Conservation (phyloP, 2,797 vertebrate species). For the Chromis chromis region DNA sequence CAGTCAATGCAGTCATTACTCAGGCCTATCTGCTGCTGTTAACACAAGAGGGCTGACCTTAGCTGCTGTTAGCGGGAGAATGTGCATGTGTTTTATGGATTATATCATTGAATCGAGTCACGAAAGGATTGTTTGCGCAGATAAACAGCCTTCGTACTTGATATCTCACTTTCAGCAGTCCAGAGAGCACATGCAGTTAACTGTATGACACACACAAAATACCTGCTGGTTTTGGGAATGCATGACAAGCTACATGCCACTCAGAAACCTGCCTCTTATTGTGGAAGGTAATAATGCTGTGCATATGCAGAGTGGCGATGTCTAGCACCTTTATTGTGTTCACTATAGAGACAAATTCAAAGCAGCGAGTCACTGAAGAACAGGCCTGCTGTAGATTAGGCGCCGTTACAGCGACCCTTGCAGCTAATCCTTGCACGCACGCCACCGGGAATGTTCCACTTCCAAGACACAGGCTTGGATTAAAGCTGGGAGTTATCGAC, state of each 20-base stretch:
- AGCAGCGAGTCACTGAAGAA: constrained; percentile 58
- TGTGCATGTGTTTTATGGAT: constrained; percentile 24
- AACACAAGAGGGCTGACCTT: constrained; percentile 45
- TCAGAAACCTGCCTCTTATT: constrained; percentile 60
- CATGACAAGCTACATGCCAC: constrained; percentile 63
- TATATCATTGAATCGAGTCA: constrained; percentile 38
- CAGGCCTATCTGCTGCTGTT: constrained; percentile 47
- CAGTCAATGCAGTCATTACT: constrained; percentile 64
- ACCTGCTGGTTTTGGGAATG: constrained; percentile 33
- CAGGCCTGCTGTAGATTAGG: constrained; percentile 74
- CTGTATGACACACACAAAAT: constrained; percentile 33
- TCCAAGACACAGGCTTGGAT: constrained; percentile 75
- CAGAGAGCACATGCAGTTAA: constrained; percentile 32
- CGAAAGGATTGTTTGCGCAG: constrained; percentile 52
- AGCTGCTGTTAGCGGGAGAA: constrained; percentile 33
- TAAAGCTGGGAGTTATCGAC: constrained; percentile 76
- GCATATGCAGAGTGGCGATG: constrained; percentile 56
- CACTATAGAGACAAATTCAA: constrained; percentile 46
- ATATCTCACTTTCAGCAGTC: constrained; percentile 58
- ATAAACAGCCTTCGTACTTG: constrained; percentile 72
- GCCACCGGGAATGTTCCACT: constrained; percentile 60
- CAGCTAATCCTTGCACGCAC: constrained; percentile 73
- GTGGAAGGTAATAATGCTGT: constrained; percentile 57
- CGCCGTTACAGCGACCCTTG: constrained; percentile 78
- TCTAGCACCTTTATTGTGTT: constrained; percentile 64